phyloP scores from a whole-genome alignment of 2,797 vertebrate species.

The Sibirionetta formosa region DNA sequence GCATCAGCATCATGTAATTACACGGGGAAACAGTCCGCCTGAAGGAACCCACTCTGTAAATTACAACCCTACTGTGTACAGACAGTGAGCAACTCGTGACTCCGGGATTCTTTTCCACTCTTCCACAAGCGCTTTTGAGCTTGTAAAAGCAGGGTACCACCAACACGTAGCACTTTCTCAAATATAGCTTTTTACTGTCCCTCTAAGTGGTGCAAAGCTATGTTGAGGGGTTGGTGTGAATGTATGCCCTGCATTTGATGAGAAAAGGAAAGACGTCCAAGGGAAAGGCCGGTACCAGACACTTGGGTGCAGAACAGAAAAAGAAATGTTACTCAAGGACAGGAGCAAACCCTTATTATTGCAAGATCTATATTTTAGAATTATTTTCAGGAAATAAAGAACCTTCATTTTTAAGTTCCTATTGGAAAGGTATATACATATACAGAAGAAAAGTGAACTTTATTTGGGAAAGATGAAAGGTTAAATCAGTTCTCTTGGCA shows the following conservation, averaged over 20 bases:
- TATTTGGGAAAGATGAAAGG: not conserved
- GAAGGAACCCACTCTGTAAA: not conserved
- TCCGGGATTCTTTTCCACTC: not conserved
- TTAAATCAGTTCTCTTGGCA: conserved; percentile 4
- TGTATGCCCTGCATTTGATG: not conserved
- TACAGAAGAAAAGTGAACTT: not conserved
- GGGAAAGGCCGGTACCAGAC: not conserved
- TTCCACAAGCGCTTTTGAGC: not conserved
- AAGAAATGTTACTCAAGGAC: not conserved
- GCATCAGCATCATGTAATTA: conserved; percentile 9
- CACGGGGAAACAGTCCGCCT: not conserved
- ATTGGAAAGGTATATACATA: not conserved
- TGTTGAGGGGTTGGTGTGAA: accelerated
- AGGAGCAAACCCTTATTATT: not conserved
- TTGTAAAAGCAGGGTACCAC: not conserved
- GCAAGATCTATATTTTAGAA: not conserved
- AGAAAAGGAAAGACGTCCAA: not conserved
- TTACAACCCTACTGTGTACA: accelerated
- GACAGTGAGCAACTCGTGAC: not conserved
- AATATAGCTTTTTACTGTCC: accelerated
- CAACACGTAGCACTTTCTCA: accelerated
- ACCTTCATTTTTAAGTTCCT: conserved; percentile 14
- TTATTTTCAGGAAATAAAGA: conserved; percentile 1
- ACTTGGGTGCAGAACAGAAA: not conserved
- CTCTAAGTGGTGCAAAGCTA: not conserved